These are phyloP conservation scores for Cydia strobilella DNA, from an alignment of 1,140 invertebrate species.

Conservation along the genomic window DNA sequence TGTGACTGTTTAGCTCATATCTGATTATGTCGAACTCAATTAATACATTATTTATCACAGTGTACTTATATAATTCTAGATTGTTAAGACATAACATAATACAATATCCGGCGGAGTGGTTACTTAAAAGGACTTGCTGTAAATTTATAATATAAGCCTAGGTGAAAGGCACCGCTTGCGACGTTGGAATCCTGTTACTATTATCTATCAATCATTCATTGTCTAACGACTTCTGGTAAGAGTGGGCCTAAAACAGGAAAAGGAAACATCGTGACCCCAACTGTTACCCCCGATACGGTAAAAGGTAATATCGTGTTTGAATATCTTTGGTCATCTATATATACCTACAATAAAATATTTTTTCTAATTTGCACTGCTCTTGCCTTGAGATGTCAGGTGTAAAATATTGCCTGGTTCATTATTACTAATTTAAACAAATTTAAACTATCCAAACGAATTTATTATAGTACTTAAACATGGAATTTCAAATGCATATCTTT, in stretches of 20 bases:
- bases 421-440: conserved; percentile 14
- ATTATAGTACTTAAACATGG: conserved; percentile 15
- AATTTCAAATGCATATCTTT: background rate
- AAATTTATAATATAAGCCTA: background rate
- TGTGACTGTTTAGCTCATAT: no score
- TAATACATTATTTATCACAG: no score
- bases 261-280: conserved; percentile 22
- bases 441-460: conserved; percentile 14
- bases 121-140: background rate
- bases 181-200: conserved; percentile 14
- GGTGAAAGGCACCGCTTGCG: conserved; percentile 13
- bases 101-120: background rate
- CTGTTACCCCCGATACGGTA: background rate
- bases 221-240: conserved; percentile 22
- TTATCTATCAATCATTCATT: conserved; percentile 18
- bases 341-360: background rate
- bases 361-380: background rate
- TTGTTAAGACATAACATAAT: background rate
- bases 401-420: conserved; percentile 17
- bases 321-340: background rate
- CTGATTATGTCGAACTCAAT: no score
- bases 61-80: no score
- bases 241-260: conserved; percentile 15
- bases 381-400: conserved; percentile 1
- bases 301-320: background rate